A percentile compares a stretch with the other conserved stretches of the same genome.
Evolutionary conservation across 2,113 vertebrate genomes (phyloP).

Genomic region (Tautogolabrus adspersus): DNA sequence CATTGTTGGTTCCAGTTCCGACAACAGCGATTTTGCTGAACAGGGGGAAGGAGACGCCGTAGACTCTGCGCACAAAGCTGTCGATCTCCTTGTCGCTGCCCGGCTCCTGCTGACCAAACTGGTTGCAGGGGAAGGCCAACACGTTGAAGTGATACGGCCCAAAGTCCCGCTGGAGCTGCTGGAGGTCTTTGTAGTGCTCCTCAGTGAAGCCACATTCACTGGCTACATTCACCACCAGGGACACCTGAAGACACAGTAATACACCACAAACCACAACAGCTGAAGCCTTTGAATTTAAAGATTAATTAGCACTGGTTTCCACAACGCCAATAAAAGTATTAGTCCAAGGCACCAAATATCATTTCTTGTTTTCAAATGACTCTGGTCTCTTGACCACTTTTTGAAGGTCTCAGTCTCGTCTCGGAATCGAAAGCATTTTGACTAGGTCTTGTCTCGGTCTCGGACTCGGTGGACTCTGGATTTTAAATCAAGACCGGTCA

Average conservation of each 20-base stretch:
- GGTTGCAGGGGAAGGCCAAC: slow-evolving; percentile 97
- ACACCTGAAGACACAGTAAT: slow-evolving; percentile 83
- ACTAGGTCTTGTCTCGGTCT: too few species aligned
- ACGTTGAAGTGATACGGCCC: slow-evolving; percentile 96
- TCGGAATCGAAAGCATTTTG: too few species aligned
- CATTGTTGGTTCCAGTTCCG: slow-evolving; percentile 90
- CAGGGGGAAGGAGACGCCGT: slow-evolving; percentile 92
- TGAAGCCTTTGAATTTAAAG: background rate
- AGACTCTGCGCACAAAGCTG: slow-evolving; percentile 90
- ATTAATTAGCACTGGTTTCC: too few species aligned
- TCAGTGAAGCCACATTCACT: slow-evolving; percentile 97
- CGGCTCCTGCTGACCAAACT: slow-evolving; percentile 97
- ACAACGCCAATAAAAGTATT: too few species aligned
- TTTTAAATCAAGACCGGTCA: too few species aligned
- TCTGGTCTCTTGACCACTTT: too few species aligned
- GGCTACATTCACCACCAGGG: slow-evolving; percentile 95
- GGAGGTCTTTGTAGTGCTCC: slow-evolving; percentile 91
- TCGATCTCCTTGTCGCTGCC: slow-evolving; percentile 95
- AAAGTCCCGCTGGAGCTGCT: slow-evolving; percentile 93
- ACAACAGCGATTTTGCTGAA: slow-evolving; percentile 94
- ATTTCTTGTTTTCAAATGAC: too few species aligned
- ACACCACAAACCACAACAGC: background rate
- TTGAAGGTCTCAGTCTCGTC: too few species aligned
- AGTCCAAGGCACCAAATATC: too few species aligned
- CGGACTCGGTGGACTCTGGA: too few species aligned